Conservation (phyloP, 2,888 invertebrate genomes). For the Meiosimyza platycephala region DNA sequence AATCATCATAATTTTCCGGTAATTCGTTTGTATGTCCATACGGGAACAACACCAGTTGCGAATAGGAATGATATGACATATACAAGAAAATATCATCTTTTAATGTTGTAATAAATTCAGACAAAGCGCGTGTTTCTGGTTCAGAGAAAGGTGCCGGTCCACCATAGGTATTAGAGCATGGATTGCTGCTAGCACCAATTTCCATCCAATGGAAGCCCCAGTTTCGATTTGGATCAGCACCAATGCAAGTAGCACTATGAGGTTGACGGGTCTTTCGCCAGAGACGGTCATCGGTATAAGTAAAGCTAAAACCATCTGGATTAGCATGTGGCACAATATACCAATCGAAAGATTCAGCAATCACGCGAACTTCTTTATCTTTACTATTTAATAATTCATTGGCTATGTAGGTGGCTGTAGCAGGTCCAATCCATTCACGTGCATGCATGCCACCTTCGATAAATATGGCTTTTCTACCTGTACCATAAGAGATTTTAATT, state of each 20-base stretch:
- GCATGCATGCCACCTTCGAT: constrained; percentile 77
- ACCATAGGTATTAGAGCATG: constrained; percentile 67
- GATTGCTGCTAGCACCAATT: constrained; percentile 68
- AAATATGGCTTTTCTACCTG: constrained; percentile 70
- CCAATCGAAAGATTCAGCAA: constrained; percentile 75
- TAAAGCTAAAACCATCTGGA: constrained; percentile 81
- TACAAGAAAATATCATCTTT: constrained; percentile 72
- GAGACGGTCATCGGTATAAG: constrained; percentile 73
- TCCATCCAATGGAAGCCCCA: constrained; percentile 75
- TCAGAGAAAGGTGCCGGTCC: constrained; percentile 72
- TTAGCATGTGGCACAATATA: constrained; percentile 80
- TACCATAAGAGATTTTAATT: constrained; percentile 68
- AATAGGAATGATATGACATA: constrained; percentile 81
- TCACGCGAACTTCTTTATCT: constrained; percentile 67
- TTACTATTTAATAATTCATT: constrained; percentile 73
- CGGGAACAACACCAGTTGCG: constrained; percentile 78
- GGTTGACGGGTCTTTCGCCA: constrained; percentile 76
- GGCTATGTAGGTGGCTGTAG: constrained; percentile 73
- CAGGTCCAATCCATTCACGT: constrained; percentile 81
- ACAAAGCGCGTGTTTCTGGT: constrained; percentile 69
- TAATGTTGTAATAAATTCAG: constrained; percentile 70
- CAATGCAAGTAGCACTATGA: constrained; percentile 66
- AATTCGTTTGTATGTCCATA: constrained; percentile 75
- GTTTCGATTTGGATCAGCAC: constrained; percentile 75
- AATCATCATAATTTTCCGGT: constrained; percentile 69